Evolutionary conservation across 1,140 invertebrate species (phyloP).

Genomic region (Drosophila paulistorum): DNA sequence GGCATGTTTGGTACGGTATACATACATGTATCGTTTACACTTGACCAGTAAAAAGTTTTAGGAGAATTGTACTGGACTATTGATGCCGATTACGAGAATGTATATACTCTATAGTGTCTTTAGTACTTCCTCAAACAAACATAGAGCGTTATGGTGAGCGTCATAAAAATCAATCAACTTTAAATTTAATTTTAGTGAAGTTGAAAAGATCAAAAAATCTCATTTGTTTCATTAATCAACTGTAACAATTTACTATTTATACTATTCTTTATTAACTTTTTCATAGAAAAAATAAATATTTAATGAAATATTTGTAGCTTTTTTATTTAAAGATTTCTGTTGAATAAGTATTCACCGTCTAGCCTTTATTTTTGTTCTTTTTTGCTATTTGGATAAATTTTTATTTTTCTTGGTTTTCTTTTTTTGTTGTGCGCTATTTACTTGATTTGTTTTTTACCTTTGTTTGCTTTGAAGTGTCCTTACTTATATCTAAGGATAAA

Average conservation of each 20-base stretch:
- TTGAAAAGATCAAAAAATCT: slow-evolving; percentile 21
- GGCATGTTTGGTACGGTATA: too few relatives aligned
- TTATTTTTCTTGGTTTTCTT: slow-evolving; percentile 12
- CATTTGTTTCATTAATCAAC: slow-evolving; percentile 50
- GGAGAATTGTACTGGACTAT: too few relatives aligned
- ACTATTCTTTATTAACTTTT: slow-evolving; percentile 59
- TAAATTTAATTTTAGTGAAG: background rate
- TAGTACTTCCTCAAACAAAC: background rate
- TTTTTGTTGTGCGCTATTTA: slow-evolving; percentile 16
- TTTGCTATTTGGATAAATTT: slow-evolving; percentile 41
- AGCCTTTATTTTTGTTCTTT: slow-evolving; percentile 39
- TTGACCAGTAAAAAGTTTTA: too few relatives aligned
- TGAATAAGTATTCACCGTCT: slow-evolving; percentile 31
- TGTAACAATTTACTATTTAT: slow-evolving; percentile 26
- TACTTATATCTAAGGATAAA: slow-evolving; percentile 77
- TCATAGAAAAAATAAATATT: slow-evolving; percentile 78
- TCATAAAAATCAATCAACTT: background rate
- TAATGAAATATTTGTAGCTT: slow-evolving; percentile 47
- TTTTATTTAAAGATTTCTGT: slow-evolving; percentile 25
- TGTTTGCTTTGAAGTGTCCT: slow-evolving; percentile 39
- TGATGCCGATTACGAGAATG: too few relatives aligned
- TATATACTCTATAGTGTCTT: too few relatives aligned
- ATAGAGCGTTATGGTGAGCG: background rate
- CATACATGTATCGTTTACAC: too few relatives aligned
- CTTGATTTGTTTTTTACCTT: slow-evolving; percentile 31